Conservation (phyloP, 2,797 vertebrate genomes). For the Delichon dasypus region DNA sequence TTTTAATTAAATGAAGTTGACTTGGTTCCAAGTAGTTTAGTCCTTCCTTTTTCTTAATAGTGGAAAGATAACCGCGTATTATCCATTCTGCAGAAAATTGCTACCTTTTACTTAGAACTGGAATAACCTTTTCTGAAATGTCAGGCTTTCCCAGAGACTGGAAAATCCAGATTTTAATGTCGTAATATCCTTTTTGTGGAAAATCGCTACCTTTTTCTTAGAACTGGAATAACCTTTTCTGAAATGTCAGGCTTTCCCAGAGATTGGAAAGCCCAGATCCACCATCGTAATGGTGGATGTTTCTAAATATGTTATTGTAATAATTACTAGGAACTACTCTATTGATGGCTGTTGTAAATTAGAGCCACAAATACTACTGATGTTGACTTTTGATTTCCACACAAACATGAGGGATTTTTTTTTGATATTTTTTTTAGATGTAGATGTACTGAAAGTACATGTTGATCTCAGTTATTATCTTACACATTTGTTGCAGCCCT, state of each 20-base stretch:
- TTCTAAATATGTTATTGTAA: background rate
- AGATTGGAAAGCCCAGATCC: background rate
- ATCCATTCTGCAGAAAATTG: background rate
- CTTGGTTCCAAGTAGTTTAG: background rate
- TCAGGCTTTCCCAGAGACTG: background rate
- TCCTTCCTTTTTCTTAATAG: background rate
- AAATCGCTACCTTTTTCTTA: background rate
- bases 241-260: background rate
- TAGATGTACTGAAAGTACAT: background rate
- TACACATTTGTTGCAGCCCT: background rate
- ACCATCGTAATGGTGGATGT: background rate
- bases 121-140: slow-evolving; percentile 22
- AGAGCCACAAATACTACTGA: background rate
- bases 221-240: background rate
- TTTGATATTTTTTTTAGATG: background rate
- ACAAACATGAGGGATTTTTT: background rate
- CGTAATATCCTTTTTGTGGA: background rate
- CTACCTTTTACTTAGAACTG: background rate
- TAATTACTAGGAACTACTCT: background rate
- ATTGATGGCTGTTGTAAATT: background rate
- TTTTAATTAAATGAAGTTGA: background rate
- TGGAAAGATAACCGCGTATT: background rate
- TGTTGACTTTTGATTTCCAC: background rate
- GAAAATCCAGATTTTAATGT: background rate
- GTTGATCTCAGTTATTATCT: background rate